Evolutionary conservation across 2,888 invertebrate species (phyloP).

Genomic region (Chorisops tibialis): DNA sequence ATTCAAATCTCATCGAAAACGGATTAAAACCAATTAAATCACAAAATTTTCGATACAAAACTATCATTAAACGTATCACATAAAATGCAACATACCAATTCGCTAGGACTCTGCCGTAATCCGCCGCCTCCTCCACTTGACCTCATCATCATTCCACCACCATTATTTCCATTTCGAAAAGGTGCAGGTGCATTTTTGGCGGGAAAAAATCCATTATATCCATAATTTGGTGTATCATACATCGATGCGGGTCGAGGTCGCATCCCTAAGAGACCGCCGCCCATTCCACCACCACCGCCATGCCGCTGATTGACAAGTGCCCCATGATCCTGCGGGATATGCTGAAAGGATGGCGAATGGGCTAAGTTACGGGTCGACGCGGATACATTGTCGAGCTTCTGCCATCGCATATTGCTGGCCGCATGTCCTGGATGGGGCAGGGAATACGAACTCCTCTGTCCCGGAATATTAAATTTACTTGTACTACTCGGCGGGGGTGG

Average conservation of each 20-base stretch:
- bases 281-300: background rate
- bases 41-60: background rate
- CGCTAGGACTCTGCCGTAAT: constrained; percentile 38
- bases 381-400: constrained; percentile 34
- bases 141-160: background rate
- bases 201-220: constrained; percentile 30
- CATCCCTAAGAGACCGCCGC: constrained; percentile 5
- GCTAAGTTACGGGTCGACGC: constrained; percentile 33
- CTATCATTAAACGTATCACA: background rate
- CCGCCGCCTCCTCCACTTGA: background rate
- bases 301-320: constrained; percentile 29
- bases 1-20: background rate
- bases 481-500: constrained; percentile 35
- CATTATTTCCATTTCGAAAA: constrained; percentile 1
- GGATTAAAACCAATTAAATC: background rate
- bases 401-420: constrained; percentile 38
- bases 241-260: constrained; percentile 35
- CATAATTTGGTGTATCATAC: constrained; percentile 35
- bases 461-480: constrained; percentile 36
- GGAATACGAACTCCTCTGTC: constrained; percentile 39
- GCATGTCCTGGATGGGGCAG: constrained; percentile 40
- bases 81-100: constrained; percentile 36
- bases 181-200: constrained; percentile 7
- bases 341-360: constrained; percentile 37
- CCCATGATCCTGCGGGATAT: constrained; percentile 34